Evolutionary conservation across 2,797 vertebrate species (phyloP).

Genomic region (Malurus leucopterus): DNA sequence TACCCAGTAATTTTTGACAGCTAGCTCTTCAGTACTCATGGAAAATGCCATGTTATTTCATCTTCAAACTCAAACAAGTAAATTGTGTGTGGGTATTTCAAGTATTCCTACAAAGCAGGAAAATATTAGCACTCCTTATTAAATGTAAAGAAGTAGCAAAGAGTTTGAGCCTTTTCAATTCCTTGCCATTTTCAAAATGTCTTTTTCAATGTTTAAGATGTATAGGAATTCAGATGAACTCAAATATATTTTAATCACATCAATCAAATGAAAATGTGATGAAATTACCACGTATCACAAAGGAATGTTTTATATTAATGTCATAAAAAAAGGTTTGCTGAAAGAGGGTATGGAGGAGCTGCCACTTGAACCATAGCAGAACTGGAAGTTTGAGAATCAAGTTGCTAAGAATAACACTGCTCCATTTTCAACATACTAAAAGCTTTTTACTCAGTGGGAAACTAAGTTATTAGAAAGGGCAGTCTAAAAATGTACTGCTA

Average conservation of each 20-base stretch:
- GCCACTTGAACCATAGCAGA: conserved; percentile 46
- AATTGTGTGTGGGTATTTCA: background rate
- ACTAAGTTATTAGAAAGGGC: conserved; percentile 68
- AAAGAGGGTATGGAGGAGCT: background rate
- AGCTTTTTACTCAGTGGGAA: conserved; percentile 70
- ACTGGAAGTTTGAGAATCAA: conserved; percentile 58
- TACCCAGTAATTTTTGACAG: background rate
- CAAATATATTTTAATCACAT: conserved; percentile 47
- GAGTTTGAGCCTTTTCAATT: background rate
- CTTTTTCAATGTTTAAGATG: background rate
- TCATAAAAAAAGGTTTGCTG: conserved; percentile 4
- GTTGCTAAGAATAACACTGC: conserved; percentile 59
- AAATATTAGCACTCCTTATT: background rate
- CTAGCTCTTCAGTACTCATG: background rate
- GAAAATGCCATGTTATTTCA: background rate
- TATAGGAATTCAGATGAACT: conserved; percentile 14
- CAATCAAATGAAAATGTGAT: conserved; percentile 47
- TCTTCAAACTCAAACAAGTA: background rate
- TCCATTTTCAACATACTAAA: conserved; percentile 61
- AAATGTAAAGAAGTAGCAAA: background rate
- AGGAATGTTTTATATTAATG: conserved; percentile 43
- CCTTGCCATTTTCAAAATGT: background rate
- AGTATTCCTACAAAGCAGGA: background rate
- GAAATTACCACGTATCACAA: conserved; percentile 47
- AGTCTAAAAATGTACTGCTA: conserved; percentile 66